Base-by-base conservation (phyloP, 2,113 vertebrate genomes). In the Callionymus lyra region DNA sequence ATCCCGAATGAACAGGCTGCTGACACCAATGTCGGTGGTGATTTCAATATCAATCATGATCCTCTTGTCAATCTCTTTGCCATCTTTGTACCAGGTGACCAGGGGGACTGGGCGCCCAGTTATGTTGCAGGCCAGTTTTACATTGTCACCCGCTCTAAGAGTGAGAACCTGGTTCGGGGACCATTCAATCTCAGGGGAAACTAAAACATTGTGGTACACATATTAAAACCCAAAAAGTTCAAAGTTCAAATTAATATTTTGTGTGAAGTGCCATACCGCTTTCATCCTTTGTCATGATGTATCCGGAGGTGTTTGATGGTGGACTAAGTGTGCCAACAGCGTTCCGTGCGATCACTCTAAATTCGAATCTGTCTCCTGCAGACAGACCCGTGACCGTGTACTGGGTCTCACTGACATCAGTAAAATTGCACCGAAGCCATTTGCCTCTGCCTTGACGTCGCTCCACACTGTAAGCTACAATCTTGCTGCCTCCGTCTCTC, bases 201-300 rank as follows among this genome's bases (percentile, higher is more conserved):
- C 95, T 99, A 16, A 6, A 84, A 43, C 21, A 50, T 70, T 44
- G n/a, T 47, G n/a, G 69, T 3, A 47, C n/a, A 1, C 21, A 8
- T 27, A 8, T 27, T 27, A 27, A 27, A 17, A 35, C 11, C 3
- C 8, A 33, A 19, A 12, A 45, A 12, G 15, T 17, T n/a, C 15
- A 9, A 9, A 17, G 16, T 36, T 40, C 9, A 27, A 14, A 2
- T 2, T 1, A 31, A 12, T 15, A 16, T 41, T 32, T 31, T 0
- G 16, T 18, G 5, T 3, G 13, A 2, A 41, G 47, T 64, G 55
- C 53, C 90, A 80, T 87, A 98, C 95, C 65, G 14, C 89, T 96
- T 84, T 98, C 93, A 71, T 99, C 95, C 79, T 85, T 94, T 65
- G 94, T 98, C 93, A 97, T 97, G 51, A 99, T 94, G 57, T 92